These are phyloP conservation scores for Drosophila monieri DNA, from an alignment of 2,888 invertebrate genomes.

Conservation along the genomic window DNA sequence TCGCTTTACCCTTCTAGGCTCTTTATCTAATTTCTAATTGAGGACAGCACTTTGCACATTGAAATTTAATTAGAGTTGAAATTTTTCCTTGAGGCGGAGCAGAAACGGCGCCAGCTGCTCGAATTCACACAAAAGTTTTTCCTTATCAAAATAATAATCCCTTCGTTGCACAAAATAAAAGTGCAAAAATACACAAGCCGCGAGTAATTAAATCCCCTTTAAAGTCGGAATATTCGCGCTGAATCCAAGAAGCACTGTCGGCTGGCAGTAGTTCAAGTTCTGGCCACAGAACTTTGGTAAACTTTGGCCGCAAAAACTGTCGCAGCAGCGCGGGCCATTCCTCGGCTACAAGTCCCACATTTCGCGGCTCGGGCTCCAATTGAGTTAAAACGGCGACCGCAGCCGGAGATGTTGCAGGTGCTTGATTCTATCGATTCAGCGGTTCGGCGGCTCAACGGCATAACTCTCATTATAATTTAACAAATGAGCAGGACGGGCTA, in stretches of 20 bases:
- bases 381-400: slow-evolving; percentile 20
- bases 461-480: slow-evolving; percentile 35
- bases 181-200: neutral
- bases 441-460: neutral
- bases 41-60: slow-evolving; percentile 51
- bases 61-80: slow-evolving; percentile 48
- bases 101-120: slow-evolving; percentile 11
- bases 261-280: slow-evolving; percentile 19
- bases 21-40: slow-evolving; percentile 50
- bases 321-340: slow-evolving; percentile 8
- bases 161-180: slow-evolving; percentile 14
- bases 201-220: slow-evolving; percentile 32
- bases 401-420: slow-evolving; percentile 21
- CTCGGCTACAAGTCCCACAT: slow-evolving; percentile 7
- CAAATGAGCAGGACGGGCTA: slow-evolving; percentile 46
- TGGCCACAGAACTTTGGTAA: slow-evolving; percentile 29
- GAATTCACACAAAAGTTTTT: slow-evolving; percentile 28
- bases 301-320: slow-evolving; percentile 37
- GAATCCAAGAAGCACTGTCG: neutral
- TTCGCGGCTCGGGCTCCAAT: slow-evolving; percentile 1
- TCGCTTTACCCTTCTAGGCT: neutral
- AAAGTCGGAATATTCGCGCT: slow-evolving; percentile 6
- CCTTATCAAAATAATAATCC: slow-evolving; percentile 34
- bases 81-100: slow-evolving; percentile 34
- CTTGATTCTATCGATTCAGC: slow-evolving; percentile 19